These are phyloP conservation scores for Scylla paramamosain DNA, from an alignment of 1,140 invertebrate species.

Conservation along the genomic window DNA sequence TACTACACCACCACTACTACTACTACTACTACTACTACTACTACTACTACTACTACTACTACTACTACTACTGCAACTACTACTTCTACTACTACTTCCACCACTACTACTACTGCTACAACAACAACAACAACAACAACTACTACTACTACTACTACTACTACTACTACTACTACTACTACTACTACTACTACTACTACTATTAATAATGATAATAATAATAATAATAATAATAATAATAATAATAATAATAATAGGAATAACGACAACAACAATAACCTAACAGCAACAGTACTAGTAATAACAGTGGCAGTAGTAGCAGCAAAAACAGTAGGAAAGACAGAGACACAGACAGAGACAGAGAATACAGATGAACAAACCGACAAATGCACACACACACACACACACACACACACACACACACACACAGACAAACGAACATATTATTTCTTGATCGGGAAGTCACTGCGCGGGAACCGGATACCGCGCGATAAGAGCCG, in stretches of 20 bases:
- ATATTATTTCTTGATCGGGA: background rate
- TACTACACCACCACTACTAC: background rate
- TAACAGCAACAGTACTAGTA: too few relatives aligned
- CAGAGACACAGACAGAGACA: background rate
- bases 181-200: background rate
- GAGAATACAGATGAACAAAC: background rate
- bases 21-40: too few relatives aligned
- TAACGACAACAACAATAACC: too few relatives aligned
- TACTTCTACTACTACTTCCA: too few relatives aligned
- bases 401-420: background rate
- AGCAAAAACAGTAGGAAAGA: background rate
- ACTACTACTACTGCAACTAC: background rate
- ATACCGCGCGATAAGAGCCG: background rate
- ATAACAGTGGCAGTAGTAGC: background rate
- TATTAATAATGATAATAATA: too few relatives aligned
- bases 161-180: too few relatives aligned
- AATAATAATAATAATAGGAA: too few relatives aligned
- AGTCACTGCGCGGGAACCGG: background rate
- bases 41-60: too few relatives aligned
- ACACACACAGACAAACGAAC: background rate
- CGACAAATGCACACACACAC: too few relatives aligned
- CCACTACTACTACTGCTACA: too few relatives aligned
- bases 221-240: too few relatives aligned
- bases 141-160: too few relatives aligned
- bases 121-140: background rate